These are phyloP conservation scores for Peribatodes rhomboidaria DNA, from an alignment of 2,888 invertebrate genomes.

Conservation along the genomic window DNA sequence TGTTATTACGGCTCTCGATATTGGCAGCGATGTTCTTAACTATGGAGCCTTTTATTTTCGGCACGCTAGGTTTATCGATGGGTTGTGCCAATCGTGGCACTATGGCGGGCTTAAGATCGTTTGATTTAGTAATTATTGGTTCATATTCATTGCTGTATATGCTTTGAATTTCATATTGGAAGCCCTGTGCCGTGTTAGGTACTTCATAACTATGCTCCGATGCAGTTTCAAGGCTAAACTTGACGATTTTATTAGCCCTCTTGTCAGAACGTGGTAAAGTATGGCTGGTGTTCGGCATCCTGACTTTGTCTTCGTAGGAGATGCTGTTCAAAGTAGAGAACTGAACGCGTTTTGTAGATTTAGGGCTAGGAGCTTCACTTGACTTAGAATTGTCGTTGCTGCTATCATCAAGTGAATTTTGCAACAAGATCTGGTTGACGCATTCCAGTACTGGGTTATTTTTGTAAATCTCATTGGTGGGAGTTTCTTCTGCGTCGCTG, in stretches of 20 bases:
- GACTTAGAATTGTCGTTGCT: slow-evolving; percentile 82
- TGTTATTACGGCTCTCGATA: slow-evolving; percentile 78
- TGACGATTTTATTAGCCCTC: slow-evolving; percentile 82
- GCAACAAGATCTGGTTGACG: slow-evolving; percentile 93
- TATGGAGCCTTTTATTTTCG: slow-evolving; percentile 82
- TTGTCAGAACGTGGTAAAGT: slow-evolving; percentile 79
- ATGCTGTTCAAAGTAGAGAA: slow-evolving; percentile 89
- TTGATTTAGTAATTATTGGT: slow-evolving; percentile 87
- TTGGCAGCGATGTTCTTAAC: slow-evolving; percentile 83
- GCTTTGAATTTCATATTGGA: slow-evolving; percentile 87
- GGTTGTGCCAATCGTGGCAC: slow-evolving; percentile 64
- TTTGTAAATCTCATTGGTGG: slow-evolving; percentile 89
- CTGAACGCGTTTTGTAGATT: slow-evolving; percentile 86
- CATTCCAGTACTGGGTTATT: slow-evolving; percentile 95
- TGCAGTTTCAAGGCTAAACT: slow-evolving; percentile 83
- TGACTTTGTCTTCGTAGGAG: slow-evolving; percentile 81
- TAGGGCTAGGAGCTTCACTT: slow-evolving; percentile 81
- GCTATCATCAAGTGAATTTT: slow-evolving; percentile 89
- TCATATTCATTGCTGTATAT: slow-evolving; percentile 92
- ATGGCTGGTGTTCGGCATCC: slow-evolving; percentile 66
- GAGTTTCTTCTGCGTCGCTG: slow-evolving; percentile 92
- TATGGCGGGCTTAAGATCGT: slow-evolving; percentile 69
- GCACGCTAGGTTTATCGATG: slow-evolving; percentile 67
- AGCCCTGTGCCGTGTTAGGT: slow-evolving; percentile 84
- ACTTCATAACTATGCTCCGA: slow-evolving; percentile 88